Evolutionary conservation across 1,140 invertebrate species (phyloP), one percentile per base, ranked within the genome.

Genomic region (Temnothorax curvispinosus): DNA sequence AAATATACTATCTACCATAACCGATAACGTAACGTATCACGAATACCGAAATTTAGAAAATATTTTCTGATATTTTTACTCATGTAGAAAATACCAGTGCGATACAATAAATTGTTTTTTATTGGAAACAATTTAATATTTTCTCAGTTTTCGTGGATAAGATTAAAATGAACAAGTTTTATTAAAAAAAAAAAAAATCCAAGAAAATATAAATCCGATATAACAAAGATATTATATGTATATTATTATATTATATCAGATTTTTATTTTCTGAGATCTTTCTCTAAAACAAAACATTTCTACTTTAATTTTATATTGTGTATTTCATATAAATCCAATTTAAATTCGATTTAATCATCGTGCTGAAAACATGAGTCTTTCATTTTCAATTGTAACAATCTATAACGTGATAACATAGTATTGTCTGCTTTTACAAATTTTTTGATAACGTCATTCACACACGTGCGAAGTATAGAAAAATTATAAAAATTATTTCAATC

Each of bases 1-100:
- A 11, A 64, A 35, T 44, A 18, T 32, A 18, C 13, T 27, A 76
- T 41, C 32, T 27, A 1, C 47, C 3, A 50, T 50, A 54, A 54
- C 50, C 18, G 50, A 4, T 8, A 18, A 64, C 15, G 41, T 50
- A 47, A 21, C 21, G 21, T 21, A 21, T 27, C 41, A 9, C 21
- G 27, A 18, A n/a, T 44, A 56, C 15, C 38, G 18, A 6, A 60
- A 13, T 62, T 47, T 64, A 27, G 18, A n/a, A 77, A 77, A 77
- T n/a, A 58, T 77, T 64, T 62, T 32, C 13, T 77, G 1, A 77
- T 47, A 77, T 77, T 77, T 77, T 62, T 35, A 47, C 6, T 47
- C 1, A n/a, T 21, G 41, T 4, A n/a, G 41, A 62, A 44, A 77
- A 77, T 77, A 77, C 62, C 15, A 38, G 6, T 38, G 62, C 41